Conservation (phyloP, 2,888 invertebrate genomes). For the Cyrtodaria siliqua region DNA sequence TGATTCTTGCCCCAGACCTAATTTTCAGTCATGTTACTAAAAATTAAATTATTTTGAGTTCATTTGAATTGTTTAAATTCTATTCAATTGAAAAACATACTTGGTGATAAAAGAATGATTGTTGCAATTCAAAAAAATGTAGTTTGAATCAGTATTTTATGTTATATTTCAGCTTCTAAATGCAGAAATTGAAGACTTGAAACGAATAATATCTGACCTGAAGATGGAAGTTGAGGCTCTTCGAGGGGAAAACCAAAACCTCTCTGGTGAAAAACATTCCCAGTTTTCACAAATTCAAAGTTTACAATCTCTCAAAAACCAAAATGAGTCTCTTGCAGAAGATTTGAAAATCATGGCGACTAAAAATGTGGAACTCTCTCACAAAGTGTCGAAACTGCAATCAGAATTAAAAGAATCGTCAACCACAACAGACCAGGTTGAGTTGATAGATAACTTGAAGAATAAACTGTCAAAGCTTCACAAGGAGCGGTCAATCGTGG, state of each 20-base stretch:
- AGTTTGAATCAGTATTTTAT: background rate
- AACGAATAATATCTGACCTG: conserved; percentile 60
- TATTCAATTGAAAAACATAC: background rate
- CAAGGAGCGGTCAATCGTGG: conserved; percentile 68
- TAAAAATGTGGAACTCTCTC: conserved; percentile 76
- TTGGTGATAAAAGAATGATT: too few relatives aligned
- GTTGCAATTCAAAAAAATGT: background rate
- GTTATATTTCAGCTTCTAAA: conserved; percentile 52
- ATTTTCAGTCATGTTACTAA: too few relatives aligned
- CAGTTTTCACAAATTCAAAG: conserved; percentile 69
- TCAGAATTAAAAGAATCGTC: conserved; percentile 69
- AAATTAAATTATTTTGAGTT: background rate
- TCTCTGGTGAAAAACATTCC: conserved; percentile 55
- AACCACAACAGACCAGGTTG: conserved; percentile 67
- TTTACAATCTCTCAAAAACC: conserved; percentile 56
- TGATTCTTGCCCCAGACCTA: too few relatives aligned
- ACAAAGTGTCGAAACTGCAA: conserved; percentile 68
- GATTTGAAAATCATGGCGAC: conserved; percentile 74
- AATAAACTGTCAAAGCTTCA: conserved; percentile 70
- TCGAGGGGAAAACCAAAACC: conserved; percentile 60
- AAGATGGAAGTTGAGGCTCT: conserved; percentile 65
- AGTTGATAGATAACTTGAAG: conserved; percentile 72
- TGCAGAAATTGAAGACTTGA: conserved; percentile 63
- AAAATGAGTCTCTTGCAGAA: conserved; percentile 70
- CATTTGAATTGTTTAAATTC: background rate